Evolutionary conservation across 2,888 invertebrate genomes (phyloP).

Genomic region (Platycnemis pennipes): DNA sequence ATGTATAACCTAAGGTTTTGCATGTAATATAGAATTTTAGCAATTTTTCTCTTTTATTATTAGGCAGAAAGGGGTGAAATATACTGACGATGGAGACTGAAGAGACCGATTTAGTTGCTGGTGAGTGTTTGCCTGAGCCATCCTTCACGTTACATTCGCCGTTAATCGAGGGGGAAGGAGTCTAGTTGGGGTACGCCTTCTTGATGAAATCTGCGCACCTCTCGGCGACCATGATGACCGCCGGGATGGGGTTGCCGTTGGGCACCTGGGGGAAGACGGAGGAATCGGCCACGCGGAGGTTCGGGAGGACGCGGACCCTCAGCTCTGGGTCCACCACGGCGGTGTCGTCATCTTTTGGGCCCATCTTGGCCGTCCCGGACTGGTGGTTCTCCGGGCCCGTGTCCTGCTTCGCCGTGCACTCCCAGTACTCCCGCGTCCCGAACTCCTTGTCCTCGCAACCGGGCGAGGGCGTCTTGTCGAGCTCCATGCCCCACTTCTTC

Average conservation of each 20-base stretch:
- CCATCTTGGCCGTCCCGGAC: conserved; percentile 77
- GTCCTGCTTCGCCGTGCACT: conserved; percentile 73
- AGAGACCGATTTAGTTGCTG: too few relatives aligned
- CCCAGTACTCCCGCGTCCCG: conserved; percentile 74
- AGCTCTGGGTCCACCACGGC: conserved; percentile 77
- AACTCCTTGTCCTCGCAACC: conserved; percentile 72
- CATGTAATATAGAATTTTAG: too few relatives aligned
- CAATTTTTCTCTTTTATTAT: too few relatives aligned
- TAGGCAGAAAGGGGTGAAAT: too few relatives aligned
- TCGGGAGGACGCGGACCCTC: conserved; percentile 76
- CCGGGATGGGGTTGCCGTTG: conserved; percentile 76
- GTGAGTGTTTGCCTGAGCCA: too few relatives aligned
- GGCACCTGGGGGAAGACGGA: conserved; percentile 78
- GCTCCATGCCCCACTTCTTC: conserved; percentile 72
- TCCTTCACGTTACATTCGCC: too few relatives aligned
- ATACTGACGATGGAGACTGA: too few relatives aligned
- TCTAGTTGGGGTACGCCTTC: not conserved
- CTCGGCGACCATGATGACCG: conserved; percentile 75
- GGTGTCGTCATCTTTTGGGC: conserved; percentile 74
- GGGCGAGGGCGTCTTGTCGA: conserved; percentile 72
- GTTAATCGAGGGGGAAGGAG: too few relatives aligned
- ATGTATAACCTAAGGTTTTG: too few relatives aligned
- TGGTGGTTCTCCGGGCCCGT: conserved; percentile 75
- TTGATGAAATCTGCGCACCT: conserved; percentile 75
- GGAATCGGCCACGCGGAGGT: conserved; percentile 78